These are phyloP conservation scores for Agrotis ipsilon DNA, from an alignment of 2,888 invertebrate species.

Conservation along the genomic window DNA sequence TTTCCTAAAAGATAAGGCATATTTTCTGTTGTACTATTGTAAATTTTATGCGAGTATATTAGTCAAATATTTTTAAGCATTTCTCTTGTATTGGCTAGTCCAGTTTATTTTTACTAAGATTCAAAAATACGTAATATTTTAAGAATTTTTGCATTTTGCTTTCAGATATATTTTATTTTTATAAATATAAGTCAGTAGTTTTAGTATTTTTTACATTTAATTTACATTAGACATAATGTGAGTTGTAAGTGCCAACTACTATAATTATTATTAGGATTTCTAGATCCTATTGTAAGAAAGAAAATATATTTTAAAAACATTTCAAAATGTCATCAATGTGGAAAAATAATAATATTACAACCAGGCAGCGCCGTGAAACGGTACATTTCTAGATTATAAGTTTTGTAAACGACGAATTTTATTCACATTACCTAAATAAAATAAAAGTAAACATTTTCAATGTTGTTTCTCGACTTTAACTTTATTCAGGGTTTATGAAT, in stretches of 20 bases:
- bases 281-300: neutral
- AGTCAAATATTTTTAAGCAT: constrained; percentile 48
- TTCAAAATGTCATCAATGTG: no score
- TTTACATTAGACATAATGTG: constrained; percentile 21
- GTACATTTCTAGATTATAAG: constrained; percentile 25
- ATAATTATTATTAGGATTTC: neutral
- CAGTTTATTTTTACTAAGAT: neutral
- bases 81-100: constrained; percentile 20
- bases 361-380: constrained; percentile 49
- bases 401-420: neutral
- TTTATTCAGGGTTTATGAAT: no score
- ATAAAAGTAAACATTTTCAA: no score
- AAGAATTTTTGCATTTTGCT: constrained; percentile 38
- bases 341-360: neutral
- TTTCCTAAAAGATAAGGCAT: neutral
- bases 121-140: constrained; percentile 32
- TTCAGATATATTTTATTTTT: constrained; percentile 14
- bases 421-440: no score
- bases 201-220: neutral
- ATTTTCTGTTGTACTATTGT: constrained; percentile 37
- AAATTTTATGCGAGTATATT: constrained; percentile 28
- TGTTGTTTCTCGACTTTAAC: no score
- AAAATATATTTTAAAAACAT: no score
- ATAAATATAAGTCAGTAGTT: neutral
- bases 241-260: constrained; percentile 43